These are phyloP conservation scores for Esperia sulphurella DNA, from an alignment of 2,888 invertebrate species.

Conservation along the genomic window DNA sequence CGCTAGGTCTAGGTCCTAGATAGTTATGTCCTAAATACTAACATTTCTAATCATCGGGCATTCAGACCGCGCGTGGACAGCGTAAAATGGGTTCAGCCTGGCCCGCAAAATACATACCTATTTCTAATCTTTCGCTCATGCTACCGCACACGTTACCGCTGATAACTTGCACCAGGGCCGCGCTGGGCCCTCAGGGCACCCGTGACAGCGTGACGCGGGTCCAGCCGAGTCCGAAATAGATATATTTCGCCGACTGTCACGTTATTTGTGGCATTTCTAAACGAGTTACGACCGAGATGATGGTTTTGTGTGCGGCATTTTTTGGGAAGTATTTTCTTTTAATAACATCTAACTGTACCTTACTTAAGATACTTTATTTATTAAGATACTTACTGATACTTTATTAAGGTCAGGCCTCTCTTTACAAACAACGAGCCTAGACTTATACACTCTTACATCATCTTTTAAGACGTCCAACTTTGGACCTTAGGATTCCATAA, in stretches of 20 bases:
- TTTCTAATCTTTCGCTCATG: conserved; percentile 8
- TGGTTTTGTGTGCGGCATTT: conserved; percentile 13
- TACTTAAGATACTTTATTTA: neutral
- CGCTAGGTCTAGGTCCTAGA: no score
- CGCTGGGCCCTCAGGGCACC: conserved; percentile 34
- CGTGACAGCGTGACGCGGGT: conserved; percentile 72
- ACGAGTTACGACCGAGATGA: conserved; percentile 29
- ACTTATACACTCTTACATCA: no score
- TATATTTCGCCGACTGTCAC: conserved; percentile 63
- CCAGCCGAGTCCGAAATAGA: conserved; percentile 70
- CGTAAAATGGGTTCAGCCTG: neutral
- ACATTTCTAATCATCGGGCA: no score
- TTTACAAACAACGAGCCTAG: no score
- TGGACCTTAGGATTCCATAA: no score
- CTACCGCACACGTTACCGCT: conserved; percentile 27
- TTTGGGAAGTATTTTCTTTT: neutral
- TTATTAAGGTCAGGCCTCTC: no score
- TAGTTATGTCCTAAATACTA: no score
- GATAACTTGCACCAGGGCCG: conserved; percentile 15
- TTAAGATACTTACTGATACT: no score
- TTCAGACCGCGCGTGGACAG: neutral
- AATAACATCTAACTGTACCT: neutral
- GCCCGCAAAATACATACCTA: conserved; percentile 1
- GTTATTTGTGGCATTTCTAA: conserved; percentile 46
- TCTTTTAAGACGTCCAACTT: no score